phyloP scores from a whole-genome alignment of 2,888 invertebrate genomes.

The Pterostichus niger region DNA sequence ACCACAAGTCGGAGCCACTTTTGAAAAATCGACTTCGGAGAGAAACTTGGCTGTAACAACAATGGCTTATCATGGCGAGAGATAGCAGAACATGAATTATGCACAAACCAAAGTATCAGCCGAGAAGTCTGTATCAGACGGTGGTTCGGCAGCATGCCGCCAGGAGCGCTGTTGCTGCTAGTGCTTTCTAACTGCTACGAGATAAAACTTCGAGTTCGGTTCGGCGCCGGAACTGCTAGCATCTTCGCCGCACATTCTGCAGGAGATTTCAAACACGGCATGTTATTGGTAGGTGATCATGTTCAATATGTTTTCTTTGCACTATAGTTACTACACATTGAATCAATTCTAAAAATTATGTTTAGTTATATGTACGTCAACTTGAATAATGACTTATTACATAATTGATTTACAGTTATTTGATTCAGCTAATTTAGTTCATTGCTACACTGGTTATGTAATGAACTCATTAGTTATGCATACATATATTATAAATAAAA shows the following conservation, averaged over 20 bases:
- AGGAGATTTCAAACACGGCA: background rate
- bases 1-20: constrained; percentile 8
- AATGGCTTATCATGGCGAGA: constrained; percentile 73
- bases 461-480: too few species aligned
- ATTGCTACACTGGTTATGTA: too few species aligned
- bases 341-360: too few species aligned
- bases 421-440: too few species aligned
- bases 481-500: too few species aligned
- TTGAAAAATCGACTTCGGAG: constrained; percentile 53
- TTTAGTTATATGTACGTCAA: too few species aligned
- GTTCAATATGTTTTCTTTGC: background rate
- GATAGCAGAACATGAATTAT: constrained; percentile 74
- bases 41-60: constrained; percentile 70
- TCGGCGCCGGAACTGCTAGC: background rate
- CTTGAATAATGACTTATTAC: too few species aligned
- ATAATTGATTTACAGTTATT: too few species aligned
- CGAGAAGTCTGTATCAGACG: constrained; percentile 20
- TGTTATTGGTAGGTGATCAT: background rate
- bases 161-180: constrained; percentile 66
- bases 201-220: constrained; percentile 41
- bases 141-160: constrained; percentile 67
- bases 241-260: background rate
- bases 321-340: too few species aligned
- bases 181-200: background rate
- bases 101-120: constrained; percentile 71